phyloP scores from a whole-genome alignment of 2,797 vertebrate genomes.

The Pseudotriccus pelzelni region DNA sequence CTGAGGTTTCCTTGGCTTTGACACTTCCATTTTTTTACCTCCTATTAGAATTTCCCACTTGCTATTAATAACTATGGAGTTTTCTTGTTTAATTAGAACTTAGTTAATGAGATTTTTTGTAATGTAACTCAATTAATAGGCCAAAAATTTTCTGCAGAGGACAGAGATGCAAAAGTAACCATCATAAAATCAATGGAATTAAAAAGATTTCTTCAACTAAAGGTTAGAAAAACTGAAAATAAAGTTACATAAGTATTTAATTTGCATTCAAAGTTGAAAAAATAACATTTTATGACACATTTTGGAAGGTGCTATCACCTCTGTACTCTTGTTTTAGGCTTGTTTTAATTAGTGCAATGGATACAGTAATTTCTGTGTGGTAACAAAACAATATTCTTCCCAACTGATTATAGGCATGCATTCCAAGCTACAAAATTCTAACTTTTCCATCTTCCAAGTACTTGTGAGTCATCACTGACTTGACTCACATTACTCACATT shows the following conservation, averaged over 20 bases:
- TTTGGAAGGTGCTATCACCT: neutral
- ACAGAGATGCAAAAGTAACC: neutral
- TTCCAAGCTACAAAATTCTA: conserved; percentile 55
- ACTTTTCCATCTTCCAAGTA: conserved; percentile 67
- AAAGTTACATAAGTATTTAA: neutral
- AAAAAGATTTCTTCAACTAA: neutral
- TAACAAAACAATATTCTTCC: conserved; percentile 8
- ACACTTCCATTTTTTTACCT: neutral
- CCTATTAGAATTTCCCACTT: neutral
- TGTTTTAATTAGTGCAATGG: conserved; percentile 2
- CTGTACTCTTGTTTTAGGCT: neutral
- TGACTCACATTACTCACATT: conserved; percentile 73
- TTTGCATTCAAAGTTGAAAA: neutral
- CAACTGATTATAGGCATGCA: conserved; percentile 37
- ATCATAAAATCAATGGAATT: neutral
- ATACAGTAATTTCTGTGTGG: conserved; percentile 24
- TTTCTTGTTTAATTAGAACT: neutral
- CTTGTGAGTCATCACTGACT: conserved; percentile 75
- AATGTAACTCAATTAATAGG: neutral
- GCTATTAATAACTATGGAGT: neutral
- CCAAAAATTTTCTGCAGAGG: neutral
- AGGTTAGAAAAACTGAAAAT: neutral
- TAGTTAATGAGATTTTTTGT: neutral
- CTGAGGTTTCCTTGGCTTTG: neutral
- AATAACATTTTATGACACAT: neutral